Base-by-base conservation (phyloP, 1,140 invertebrate species). In the Drosophila arizonae region DNA sequence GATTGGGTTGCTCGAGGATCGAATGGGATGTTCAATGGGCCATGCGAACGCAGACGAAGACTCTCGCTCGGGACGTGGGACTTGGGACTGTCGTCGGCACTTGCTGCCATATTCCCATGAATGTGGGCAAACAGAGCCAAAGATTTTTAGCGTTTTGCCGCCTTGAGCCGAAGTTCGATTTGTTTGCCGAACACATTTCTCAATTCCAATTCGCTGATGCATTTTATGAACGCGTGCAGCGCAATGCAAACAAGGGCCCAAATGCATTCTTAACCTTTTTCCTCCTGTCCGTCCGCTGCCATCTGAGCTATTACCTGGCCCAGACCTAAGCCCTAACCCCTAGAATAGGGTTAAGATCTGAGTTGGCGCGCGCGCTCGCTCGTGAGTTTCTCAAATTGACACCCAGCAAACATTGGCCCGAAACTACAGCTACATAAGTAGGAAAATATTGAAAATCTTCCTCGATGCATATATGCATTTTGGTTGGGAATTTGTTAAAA, bases 141-240 rank as follows among this genome's bases (percentile, higher is more conserved):
- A 75, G 69, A 77, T 87, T 84, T 87, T 84, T 88, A 87, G 73
- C 82, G 75, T 86, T 86, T 86, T 81, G 68, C 82, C 82, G 81
- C 75, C 77, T 76, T 13, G 30, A 17, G 28, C 57, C 39, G 41
- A 6, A 9, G 41, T 11, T 39, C 61, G 48, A 69, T 82, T 75
- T 87, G 84, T 87, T 87, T 88, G 82, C 30, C 76, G 62, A 82
- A 79, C 76, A 79, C 84, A 82, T 88, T 88, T 87, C 77, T 79
- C 76, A 79, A 87, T 73, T 69, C 39, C 69, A 57, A 72, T 87
- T 87, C 84, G 79, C 84, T 88, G 84, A 87, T 87, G 82, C 82
- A 68, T 87, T 87, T 87, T 88, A 87, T 87, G 84, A 80, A 87
- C 82, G 84, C 82, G 84, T 87, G 82, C 84, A 85, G 60, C 74